Evolutionary conservation across 2,797 vertebrate genomes (phyloP), one percentile per base, ranked within the genome.

Genomic region (Coracias cyanogaster): DNA sequence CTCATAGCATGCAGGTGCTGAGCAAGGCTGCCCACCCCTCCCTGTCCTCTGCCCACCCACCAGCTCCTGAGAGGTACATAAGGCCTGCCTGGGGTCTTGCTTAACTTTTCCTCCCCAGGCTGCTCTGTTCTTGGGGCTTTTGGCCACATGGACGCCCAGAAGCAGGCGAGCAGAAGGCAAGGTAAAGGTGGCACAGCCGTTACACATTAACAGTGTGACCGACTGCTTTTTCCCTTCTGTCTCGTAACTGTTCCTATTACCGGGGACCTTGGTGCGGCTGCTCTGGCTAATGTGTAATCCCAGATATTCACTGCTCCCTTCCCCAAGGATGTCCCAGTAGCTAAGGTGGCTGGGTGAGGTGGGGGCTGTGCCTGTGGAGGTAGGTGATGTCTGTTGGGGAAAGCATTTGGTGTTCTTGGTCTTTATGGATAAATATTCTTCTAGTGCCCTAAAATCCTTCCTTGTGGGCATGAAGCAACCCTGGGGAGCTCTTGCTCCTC

Each of bases 251-350:
- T 52, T 66, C 28, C 71, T 57, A 31, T 17, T 9, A 9, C 37
- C 1, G 4, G 25, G 43, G 90, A 29, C 87, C 83, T 79, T 85
- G 74, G 43, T 41, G 61, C 3, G 10, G 55, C 67, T 22, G 78
- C 55, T 28, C 90, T 96, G 90, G 94, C 90, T 96, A 97, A 96
- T 96, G 66, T 95, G 85, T 96, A 95, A 96, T 7, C 90, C 76
- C 79, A 49, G 85, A 18, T 51, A 39, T 49, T n/a, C 2, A 3
- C 87, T 57, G 76, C 61, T 88, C 19, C 72, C 67, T 71, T 73
- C 84, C 82, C 8, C 1, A 11, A 67, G 80, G 69, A 83, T 95
- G 82, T 88, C 72, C 89, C 52, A 78, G 96, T 83, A 91, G 72
- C 88, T 46, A 93, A 66, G 93, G 65, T 85, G 94, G 61, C 76